phyloP scores from a whole-genome alignment of 2,888 invertebrate species.

The Cataglyphis altisquamis region DNA sequence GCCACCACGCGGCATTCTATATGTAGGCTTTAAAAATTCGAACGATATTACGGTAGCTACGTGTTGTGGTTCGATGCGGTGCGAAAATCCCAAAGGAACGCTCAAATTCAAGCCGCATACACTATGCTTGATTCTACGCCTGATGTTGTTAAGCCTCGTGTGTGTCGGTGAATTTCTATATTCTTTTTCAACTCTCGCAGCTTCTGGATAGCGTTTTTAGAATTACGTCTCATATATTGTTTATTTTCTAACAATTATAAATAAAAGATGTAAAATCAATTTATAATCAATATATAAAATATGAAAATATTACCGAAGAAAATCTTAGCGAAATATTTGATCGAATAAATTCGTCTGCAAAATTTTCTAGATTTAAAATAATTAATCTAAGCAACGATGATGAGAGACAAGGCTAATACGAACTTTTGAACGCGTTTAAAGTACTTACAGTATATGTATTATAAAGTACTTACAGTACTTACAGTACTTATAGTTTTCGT shows the following conservation, averaged over 20 bases:
- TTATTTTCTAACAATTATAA: background rate
- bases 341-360: background rate
- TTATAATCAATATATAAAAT: too few relatives aligned
- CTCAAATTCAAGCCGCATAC: constrained; percentile 50
- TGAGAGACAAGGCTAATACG: background rate
- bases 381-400: background rate
- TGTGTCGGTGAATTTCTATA: constrained; percentile 41
- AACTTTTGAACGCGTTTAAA: background rate
- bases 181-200: constrained; percentile 40
- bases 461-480: background rate
- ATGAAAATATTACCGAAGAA: background rate
- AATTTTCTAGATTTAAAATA: background rate
- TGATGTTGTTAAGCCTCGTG: constrained; percentile 48
- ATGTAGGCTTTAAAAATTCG: constrained; percentile 62
- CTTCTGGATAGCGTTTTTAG: background rate
- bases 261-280: background rate
- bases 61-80: constrained; percentile 53
- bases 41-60: constrained; percentile 58
- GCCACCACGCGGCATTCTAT: constrained; percentile 21
- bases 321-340: background rate
- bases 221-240: constrained; percentile 24
- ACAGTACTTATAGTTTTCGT: background rate
- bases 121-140: constrained; percentile 60
- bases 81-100: constrained; percentile 67
- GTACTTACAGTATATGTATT: background rate